Evolutionary conservation across 2,797 vertebrate species (phyloP).

Genomic region (Rhadinocentrus ornatus): DNA sequence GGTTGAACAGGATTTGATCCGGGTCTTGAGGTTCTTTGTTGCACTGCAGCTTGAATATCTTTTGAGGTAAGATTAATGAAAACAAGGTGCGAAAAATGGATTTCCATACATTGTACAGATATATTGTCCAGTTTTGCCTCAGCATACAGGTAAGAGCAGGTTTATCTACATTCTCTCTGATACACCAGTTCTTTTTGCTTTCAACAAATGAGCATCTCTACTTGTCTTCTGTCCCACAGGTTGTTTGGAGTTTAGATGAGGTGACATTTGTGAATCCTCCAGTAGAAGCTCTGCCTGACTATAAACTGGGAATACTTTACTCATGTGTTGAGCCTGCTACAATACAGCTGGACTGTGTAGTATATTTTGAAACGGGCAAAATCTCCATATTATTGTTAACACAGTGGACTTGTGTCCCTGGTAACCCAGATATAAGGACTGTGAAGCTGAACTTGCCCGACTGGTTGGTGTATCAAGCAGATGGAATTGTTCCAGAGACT

Average conservation of each 20-base stretch:
- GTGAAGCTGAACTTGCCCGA: slow-evolving; percentile 80
- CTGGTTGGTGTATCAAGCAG: slow-evolving; percentile 83
- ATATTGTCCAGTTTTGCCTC: slow-evolving; percentile 55
- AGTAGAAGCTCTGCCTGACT: slow-evolving; percentile 59
- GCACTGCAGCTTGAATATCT: background rate
- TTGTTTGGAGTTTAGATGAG: slow-evolving; percentile 49
- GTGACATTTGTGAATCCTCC: slow-evolving; percentile 82
- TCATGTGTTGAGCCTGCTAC: slow-evolving; percentile 71
- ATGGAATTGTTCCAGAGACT: slow-evolving; percentile 76
- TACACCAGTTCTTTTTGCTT: background rate
- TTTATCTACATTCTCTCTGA: slow-evolving; percentile 12
- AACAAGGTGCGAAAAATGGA: slow-evolving; percentile 52
- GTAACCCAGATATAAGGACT: slow-evolving; percentile 37
- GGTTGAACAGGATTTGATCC: slow-evolving; percentile 81
- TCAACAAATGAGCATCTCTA: background rate
- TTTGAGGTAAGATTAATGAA: slow-evolving; percentile 35
- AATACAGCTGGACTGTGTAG: slow-evolving; percentile 75
- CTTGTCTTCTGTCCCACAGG: slow-evolving; percentile 47
- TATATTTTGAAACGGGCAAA: slow-evolving; percentile 73
- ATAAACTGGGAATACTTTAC: slow-evolving; percentile 71
- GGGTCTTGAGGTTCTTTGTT: slow-evolving; percentile 48
- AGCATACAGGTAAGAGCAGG: slow-evolving; percentile 68
- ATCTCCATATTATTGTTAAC: slow-evolving; percentile 58
- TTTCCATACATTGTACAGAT: slow-evolving; percentile 27
- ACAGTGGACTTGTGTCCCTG: slow-evolving; percentile 77